Conservation (phyloP, 2,888 invertebrate species). For the Drosophila fungiperda region DNA sequence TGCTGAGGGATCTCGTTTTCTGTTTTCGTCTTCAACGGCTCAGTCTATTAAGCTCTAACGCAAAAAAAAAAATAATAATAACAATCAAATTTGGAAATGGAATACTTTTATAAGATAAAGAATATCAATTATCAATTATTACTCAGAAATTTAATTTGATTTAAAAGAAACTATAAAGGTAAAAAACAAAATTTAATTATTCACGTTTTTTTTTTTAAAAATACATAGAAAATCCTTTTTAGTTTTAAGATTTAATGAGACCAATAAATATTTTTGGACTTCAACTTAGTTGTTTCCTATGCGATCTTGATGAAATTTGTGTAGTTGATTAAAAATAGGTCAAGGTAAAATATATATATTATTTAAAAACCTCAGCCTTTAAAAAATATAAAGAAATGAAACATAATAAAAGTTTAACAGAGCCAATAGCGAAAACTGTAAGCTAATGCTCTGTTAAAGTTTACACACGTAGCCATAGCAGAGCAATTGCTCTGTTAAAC, state of each 20-base stretch:
- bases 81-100: background rate
- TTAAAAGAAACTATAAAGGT: too few relatives aligned
- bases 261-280: background rate
- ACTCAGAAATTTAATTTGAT: too few relatives aligned
- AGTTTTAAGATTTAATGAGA: too few relatives aligned
- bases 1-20: conserved; percentile 69
- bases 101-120: background rate
- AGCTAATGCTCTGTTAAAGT: background rate
- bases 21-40: conserved; percentile 54
- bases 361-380: background rate
- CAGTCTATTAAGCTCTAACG: conserved; percentile 52
- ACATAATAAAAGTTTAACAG: background rate
- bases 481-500: background rate
- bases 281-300: background rate
- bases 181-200: too few relatives aligned
- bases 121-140: too few relatives aligned
- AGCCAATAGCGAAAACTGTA: background rate
- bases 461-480: background rate
- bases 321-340: background rate
- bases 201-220: too few relatives aligned
- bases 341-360: background rate
- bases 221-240: too few relatives aligned
- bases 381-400: background rate
- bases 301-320: background rate
- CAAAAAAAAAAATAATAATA: background rate